Base-by-base conservation (phyloP, 1,140 invertebrate species). In the Coenobita brevimanus region DNA sequence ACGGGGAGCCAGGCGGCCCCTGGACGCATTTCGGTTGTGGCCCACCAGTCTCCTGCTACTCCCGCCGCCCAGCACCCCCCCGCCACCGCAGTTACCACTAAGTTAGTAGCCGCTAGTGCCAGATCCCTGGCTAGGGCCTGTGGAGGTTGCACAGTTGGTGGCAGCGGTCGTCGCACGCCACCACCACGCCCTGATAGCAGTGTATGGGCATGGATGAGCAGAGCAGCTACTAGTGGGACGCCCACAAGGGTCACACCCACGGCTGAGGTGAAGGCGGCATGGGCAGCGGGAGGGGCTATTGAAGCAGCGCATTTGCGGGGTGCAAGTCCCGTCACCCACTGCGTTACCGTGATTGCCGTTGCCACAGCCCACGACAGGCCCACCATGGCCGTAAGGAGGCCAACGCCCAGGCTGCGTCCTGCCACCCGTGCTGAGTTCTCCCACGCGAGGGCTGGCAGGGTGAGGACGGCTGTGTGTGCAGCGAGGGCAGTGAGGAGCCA, bases 401-500 rank as follows among this genome's bases (percentile, higher is more conserved):
- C 79, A 92, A 91, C 94, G 95, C 3, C 95, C 92, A 80, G 94
- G 93, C 67, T 93, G 92, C 89, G 33, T 13, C 91, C 80, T 13
- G 80, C 84, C 38, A 91, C 75, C 21, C 91, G 69, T 2, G 75
- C 73, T 69, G 80, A 91, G 86, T 92, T 92, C 75, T 96, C 96
- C 1, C 93, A 92, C 0, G 95, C 94, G 13, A 95, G 94, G n/a
- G 94, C 93, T 67, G 95, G 93, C 50, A 95, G 92, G 43, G 94
- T 95, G 21, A 95, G 91, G 83, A 96, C 94, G 30, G 94, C 94
- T 17, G 96, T 95, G 81, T 96, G 93, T 62, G 95, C 94, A 88
- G 94, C 95, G 30, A 96, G 93, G 1, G 94, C 93, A 43, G 94
- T 94, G 8, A 96, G 92, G 84, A 95, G 94, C 94, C 95, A 96